Evolutionary conservation across 1,140 invertebrate genomes (phyloP).

Genomic region (Centruroides sculpturatus): DNA sequence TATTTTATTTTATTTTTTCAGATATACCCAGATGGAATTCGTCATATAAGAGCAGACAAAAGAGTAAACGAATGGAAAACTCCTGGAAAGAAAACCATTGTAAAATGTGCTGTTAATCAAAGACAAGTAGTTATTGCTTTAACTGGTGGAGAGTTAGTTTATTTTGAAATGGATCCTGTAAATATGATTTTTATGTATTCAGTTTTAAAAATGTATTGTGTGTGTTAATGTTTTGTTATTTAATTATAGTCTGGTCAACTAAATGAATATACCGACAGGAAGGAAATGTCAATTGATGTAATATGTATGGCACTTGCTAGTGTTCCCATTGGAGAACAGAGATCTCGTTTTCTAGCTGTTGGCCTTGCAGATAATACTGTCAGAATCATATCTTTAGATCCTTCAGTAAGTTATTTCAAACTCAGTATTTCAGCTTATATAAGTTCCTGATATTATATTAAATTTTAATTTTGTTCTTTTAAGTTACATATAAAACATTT

Average conservation of each 20-base stretch:
- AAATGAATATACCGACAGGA: conserved; percentile 94
- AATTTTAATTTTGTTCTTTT: conserved; percentile 7
- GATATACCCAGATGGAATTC: conserved; percentile 96
- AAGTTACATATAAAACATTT: not conserved
- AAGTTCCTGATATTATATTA: conserved; percentile 22
- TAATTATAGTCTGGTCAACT: conserved; percentile 65
- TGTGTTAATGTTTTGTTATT: too few species aligned
- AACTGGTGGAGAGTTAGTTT: conserved; percentile 92
- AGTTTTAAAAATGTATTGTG: too few species aligned
- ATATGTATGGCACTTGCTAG: conserved; percentile 96
- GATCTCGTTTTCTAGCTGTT: conserved; percentile 92
- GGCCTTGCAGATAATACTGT: conserved; percentile 94
- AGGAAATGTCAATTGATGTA: conserved; percentile 91
- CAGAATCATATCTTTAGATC: conserved; percentile 92
- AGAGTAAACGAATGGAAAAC: conserved; percentile 99
- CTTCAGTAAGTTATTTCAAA: conserved; percentile 44
- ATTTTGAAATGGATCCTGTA: conserved; percentile 99
- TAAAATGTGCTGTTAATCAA: conserved; percentile 96
- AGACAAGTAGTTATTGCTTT: conserved; percentile 96
- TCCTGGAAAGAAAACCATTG: conserved; percentile 90
- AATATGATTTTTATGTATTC: conserved; percentile 28
- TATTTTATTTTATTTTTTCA: conserved; percentile 20
- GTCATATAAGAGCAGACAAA: conserved; percentile 93
- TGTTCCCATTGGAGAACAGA: conserved; percentile 85
- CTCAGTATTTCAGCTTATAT: not conserved